These are phyloP conservation scores for Ochotona princeps DNA, from an alignment of 2,113 vertebrate genomes.

Conservation along the genomic window DNA sequence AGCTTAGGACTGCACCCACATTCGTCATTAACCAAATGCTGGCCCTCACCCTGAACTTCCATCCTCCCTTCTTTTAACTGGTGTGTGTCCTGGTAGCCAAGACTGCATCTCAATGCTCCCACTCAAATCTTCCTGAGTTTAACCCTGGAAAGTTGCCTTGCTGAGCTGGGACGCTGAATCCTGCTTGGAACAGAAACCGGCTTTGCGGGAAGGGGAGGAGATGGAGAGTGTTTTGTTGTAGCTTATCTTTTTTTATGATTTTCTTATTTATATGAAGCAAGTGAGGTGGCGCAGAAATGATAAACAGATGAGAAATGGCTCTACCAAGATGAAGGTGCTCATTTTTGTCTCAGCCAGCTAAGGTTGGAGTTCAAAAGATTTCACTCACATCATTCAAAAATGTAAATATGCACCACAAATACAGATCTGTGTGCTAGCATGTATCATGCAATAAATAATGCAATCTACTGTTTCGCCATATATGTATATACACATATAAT, in stretches of 20 bases:
- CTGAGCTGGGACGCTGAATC: accelerated
- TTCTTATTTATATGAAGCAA: not conserved
- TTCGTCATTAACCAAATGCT: not conserved
- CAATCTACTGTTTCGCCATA: not conserved
- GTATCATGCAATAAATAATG: not conserved
- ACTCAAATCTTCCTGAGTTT: not conserved
- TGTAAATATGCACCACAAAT: not conserved
- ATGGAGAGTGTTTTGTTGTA: not conserved
- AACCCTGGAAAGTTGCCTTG: not conserved
- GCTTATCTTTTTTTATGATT: not conserved
- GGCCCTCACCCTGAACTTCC: not conserved
- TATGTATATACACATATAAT: not conserved
- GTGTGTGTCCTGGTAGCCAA: not conserved
- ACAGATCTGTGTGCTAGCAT: too few relatives aligned
- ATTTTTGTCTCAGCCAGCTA: not conserved
- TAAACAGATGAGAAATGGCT: not conserved
- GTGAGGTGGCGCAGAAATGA: not conserved
- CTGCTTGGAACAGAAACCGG: not conserved
- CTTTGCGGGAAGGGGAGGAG: not conserved
- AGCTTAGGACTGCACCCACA: not conserved
- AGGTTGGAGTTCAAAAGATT: not conserved
- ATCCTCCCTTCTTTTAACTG: not conserved
- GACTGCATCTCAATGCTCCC: not conserved
- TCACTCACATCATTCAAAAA: not conserved
- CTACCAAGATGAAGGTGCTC: not conserved